Evolutionary conservation across 2,888 invertebrate genomes (phyloP).

Genomic region (Drosophila stalkeri): DNA sequence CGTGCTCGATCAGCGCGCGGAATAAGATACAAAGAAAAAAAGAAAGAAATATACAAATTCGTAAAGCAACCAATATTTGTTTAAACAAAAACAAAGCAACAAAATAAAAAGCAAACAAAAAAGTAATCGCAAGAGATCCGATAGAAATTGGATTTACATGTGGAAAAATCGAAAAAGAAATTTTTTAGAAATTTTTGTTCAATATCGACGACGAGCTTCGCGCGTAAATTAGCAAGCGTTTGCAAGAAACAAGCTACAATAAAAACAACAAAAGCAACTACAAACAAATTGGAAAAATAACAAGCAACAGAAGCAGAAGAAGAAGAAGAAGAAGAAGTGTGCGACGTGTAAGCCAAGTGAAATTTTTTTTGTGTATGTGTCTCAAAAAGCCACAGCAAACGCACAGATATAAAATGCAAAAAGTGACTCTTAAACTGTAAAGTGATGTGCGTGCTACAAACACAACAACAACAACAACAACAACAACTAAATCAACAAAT

Average conservation of each 20-base stretch:
- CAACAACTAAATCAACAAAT: slow-evolving; percentile 3
- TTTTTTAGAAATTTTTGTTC: slow-evolving; percentile 59
- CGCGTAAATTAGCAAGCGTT: slow-evolving; percentile 78
- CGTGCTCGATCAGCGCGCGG: slow-evolving; percentile 69
- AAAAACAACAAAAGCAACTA: slow-evolving; percentile 17
- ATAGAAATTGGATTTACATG: slow-evolving; percentile 40
- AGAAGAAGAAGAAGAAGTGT: slow-evolving; percentile 31
- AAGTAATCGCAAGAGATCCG: slow-evolving; percentile 24
- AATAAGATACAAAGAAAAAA: slow-evolving; percentile 19
- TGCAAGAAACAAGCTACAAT: slow-evolving; percentile 73
- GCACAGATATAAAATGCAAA: slow-evolving; percentile 28
- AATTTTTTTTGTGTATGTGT: slow-evolving; percentile 59
- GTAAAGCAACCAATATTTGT: slow-evolving; percentile 20
- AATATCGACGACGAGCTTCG: slow-evolving; percentile 64
- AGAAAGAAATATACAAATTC: slow-evolving; percentile 26
- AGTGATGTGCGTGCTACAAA: slow-evolving; percentile 68
- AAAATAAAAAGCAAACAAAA: neutral
- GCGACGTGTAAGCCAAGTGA: slow-evolving; percentile 65
- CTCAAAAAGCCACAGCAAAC: slow-evolving; percentile 20
- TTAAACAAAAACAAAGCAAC: slow-evolving; percentile 15
- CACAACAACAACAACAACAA: slow-evolving; percentile 39
- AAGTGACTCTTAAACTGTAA: slow-evolving; percentile 69
- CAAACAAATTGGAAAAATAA: slow-evolving; percentile 54
- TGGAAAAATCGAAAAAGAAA: slow-evolving; percentile 61
- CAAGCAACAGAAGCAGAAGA: slow-evolving; percentile 31